Evolutionary conservation across 2,797 vertebrate species (phyloP), one percentile per base, ranked within the genome.

Genomic region (Myripristis murdjan): DNA sequence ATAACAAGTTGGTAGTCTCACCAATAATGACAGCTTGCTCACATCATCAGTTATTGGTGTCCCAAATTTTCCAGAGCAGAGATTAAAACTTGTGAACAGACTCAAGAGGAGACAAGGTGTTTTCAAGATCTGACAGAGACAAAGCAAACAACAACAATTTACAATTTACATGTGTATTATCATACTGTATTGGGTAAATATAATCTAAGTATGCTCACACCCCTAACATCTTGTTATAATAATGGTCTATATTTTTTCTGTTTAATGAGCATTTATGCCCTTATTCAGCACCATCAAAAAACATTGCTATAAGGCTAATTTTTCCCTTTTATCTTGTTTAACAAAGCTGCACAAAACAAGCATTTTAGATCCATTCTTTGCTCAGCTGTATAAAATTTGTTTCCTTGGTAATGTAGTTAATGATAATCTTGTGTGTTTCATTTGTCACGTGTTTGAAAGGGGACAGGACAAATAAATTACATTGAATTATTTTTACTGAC

Each of bases 11-110:
- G 12, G 11, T 51, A 15, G 18, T 55, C 93, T 92, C 86, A 95
- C 94, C 94, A 95, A 48, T 57, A 92, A 59, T 4, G 91, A 74
- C 87, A 95, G 90, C 81, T 86, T 93, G 86, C 68, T 94, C 88
- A 93, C 92, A 90, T 95, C 93, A 67, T 95, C 90, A 66, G 92
- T 93, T 69, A 94, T 92, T 3, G 91, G 91, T 2, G 84, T 86
- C 64, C 91, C 91, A 80, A 93, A 91, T 79, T 92, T 91, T 62
- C 81, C 89, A 16, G 81, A 92, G 86, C 90, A 93, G 63, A 90
- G 81, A 84, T 89, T 91, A 44, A 93, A 73, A 80, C 79, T 90
- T 54, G 89, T 86, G 60, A 92, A 75, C 43, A 94, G 87, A 91
- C 89, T 90, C 77, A 94, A 75, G 84, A 93, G 75, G 90, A 95